phyloP scores from a whole-genome alignment of 2,113 vertebrate species.

The Oryzias melastigma region DNA sequence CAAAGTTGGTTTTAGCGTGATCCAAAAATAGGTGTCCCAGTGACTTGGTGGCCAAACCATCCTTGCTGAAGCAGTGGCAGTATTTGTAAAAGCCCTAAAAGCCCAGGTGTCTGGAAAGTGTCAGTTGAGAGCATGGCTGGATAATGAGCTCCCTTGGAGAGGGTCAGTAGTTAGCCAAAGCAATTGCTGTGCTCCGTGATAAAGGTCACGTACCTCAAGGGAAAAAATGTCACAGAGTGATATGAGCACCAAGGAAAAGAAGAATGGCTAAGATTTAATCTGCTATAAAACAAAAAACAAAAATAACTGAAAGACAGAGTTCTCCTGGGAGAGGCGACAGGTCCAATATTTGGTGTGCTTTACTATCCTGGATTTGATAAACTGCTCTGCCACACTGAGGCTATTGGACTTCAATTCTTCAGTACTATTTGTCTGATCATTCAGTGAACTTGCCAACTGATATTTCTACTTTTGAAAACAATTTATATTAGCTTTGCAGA shows the following conservation, averaged over 20 bases:
- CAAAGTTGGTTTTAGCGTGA: too few species aligned
- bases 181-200: conserved; percentile 58
- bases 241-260: conserved; percentile 32
- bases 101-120: conserved; percentile 63
- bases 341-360: conserved; percentile 3
- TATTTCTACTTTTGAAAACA: too few species aligned
- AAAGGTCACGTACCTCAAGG: conserved; percentile 66
- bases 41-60: too few species aligned
- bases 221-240: conserved; percentile 59
- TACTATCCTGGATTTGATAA: background rate
- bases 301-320: conserved; percentile 32
- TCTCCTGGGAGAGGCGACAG: conserved; percentile 33
- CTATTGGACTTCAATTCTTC: background rate
- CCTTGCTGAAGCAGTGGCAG: too few species aligned
- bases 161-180: conserved; percentile 62
- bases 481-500: too few species aligned
- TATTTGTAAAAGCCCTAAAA: conserved; percentile 66
- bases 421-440: background rate
- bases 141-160: conserved; percentile 71
- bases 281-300: conserved; percentile 41
- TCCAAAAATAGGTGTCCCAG: too few species aligned
- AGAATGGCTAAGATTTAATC: conserved; percentile 30
- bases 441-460: background rate
- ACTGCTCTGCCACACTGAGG: background rate
- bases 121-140: conserved; percentile 47